Evolutionary conservation across 1,140 invertebrate genomes (phyloP).

Genomic region (Leguminivora glycinivorella): DNA sequence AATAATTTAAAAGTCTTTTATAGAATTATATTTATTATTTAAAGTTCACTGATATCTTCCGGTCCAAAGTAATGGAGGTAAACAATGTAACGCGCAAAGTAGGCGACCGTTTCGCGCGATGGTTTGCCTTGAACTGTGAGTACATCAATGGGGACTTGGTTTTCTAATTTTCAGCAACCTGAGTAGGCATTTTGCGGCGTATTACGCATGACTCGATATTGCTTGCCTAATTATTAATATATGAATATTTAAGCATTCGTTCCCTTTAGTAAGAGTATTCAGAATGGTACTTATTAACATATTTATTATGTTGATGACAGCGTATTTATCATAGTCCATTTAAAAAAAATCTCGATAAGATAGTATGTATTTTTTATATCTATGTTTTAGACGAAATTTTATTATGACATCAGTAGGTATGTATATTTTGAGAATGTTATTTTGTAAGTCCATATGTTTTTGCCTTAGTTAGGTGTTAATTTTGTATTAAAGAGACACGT

Average conservation of each 20-base stretch:
- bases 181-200: background rate
- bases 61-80: background rate
- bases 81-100: background rate
- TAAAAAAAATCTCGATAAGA: no score
- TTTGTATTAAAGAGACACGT: no score
- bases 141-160: conserved; percentile 6
- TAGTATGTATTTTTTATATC: no score
- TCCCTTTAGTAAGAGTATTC: background rate
- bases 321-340: no score
- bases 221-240: background rate
- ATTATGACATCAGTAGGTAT: no score
- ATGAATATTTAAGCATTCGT: background rate
- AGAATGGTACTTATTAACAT: no score
- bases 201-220: background rate
- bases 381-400: no score
- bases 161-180: background rate
- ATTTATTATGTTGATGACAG: no score
- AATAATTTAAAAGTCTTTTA: no score
- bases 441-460: no score
- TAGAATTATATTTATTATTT: background rate
- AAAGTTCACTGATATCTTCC: background rate
- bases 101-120: conserved; percentile 4
- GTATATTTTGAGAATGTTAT: no score
- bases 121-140: conserved; percentile 9
- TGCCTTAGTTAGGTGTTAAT: no score